phyloP scores from a whole-genome alignment of 2,113 vertebrate species.

The Mugil cephalus region DNA sequence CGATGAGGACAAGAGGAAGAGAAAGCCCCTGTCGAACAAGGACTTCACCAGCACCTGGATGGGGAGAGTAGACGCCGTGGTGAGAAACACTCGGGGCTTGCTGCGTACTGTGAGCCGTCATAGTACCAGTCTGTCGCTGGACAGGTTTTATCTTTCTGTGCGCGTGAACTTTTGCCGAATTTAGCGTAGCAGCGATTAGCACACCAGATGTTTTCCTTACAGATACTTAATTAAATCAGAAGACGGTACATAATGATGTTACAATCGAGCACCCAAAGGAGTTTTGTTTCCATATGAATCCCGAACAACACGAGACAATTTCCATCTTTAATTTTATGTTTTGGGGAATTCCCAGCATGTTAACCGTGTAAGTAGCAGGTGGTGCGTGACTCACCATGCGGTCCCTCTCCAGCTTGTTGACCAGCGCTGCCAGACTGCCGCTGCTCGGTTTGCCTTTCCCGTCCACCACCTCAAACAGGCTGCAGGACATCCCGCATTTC shows the following conservation, averaged over 20 bases:
- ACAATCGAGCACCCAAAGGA: neutral
- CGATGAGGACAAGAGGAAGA: constrained; percentile 91
- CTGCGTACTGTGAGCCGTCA: neutral
- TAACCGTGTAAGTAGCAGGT: neutral
- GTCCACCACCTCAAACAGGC: constrained; percentile 92
- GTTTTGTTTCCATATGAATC: neutral
- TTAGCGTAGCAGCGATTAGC: neutral
- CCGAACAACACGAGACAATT: neutral
- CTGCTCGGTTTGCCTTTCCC: constrained; percentile 90
- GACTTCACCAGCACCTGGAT: constrained; percentile 94
- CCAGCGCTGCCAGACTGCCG: constrained; percentile 88
- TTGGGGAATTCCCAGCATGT: neutral
- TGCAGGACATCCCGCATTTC: constrained; percentile 91
- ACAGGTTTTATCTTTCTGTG: neutral
- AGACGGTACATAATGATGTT: neutral
- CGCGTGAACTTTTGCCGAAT: neutral
- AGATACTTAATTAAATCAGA: too few relatives aligned
- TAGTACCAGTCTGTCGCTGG: constrained; percentile 4
- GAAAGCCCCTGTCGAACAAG: constrained; percentile 91
- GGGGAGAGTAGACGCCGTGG: constrained; percentile 11
- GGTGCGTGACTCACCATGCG: constrained; percentile 87
- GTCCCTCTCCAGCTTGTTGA: constrained; percentile 93
- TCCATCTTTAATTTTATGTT: too few relatives aligned
- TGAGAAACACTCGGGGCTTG: constrained; percentile 24
- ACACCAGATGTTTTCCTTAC: neutral